Evolutionary conservation across 2,113 vertebrate species (phyloP).

Genomic region (Lepidothrix coronata): DNA sequence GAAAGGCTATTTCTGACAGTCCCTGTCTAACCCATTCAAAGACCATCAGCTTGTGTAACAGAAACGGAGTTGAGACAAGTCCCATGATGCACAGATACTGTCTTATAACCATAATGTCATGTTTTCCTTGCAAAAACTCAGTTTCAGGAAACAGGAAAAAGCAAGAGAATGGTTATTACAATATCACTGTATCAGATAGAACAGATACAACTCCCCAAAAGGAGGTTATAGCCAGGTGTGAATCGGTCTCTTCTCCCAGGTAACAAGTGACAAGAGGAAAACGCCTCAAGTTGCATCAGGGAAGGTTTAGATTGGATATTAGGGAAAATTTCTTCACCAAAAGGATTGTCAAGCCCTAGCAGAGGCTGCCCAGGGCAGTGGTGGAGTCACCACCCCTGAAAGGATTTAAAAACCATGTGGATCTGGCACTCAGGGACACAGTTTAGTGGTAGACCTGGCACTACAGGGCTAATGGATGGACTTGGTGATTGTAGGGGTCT

Average conservation of each 20-base stretch:
- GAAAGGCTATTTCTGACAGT: not conserved
- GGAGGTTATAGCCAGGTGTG: not conserved
- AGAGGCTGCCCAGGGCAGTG: not conserved
- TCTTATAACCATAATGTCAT: not conserved
- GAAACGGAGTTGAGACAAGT: not conserved
- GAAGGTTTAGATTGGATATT: not conserved
- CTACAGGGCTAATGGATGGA: not conserved
- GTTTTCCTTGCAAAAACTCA: not conserved
- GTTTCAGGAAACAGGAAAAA: not conserved
- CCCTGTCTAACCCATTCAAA: not conserved
- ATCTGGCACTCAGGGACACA: not conserved
- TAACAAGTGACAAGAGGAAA: not conserved
- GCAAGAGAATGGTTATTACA: not conserved
- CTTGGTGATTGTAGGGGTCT: not conserved
- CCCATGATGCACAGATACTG: not conserved
- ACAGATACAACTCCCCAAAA: not conserved
- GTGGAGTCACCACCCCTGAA: too few relatives aligned
- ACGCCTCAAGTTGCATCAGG: not conserved
- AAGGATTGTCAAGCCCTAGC: not conserved
- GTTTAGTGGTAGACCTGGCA: not conserved
- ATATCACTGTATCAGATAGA: not conserved
- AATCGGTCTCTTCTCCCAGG: not conserved
- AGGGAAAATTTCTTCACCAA: not conserved
- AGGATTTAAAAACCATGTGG: not conserved
- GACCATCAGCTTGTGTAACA: not conserved